phyloP scores from a whole-genome alignment of 2,888 invertebrate genomes.

The Tiphia femorata region DNA sequence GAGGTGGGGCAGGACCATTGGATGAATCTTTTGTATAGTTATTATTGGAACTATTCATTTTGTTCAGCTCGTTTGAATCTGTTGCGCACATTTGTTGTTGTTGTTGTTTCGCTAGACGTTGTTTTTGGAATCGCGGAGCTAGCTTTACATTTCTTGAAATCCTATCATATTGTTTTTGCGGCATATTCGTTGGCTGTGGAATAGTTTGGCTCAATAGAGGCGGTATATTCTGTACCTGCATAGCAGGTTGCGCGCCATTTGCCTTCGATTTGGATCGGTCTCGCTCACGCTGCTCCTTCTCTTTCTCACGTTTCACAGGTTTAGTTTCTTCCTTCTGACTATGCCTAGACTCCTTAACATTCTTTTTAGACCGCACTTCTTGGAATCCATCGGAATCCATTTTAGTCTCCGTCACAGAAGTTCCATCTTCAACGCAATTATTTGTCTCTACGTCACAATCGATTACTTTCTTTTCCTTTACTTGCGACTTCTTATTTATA shows the following conservation, averaged over 20 bases:
- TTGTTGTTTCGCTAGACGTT: slow-evolving; percentile 73
- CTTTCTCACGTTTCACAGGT: slow-evolving; percentile 51
- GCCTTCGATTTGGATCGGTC: slow-evolving; percentile 65
- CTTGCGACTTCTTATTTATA: slow-evolving; percentile 61
- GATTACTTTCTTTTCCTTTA: slow-evolving; percentile 66
- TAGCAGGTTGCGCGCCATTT: slow-evolving; percentile 51
- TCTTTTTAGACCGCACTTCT: slow-evolving; percentile 87
- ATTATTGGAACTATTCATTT: slow-evolving; percentile 34
- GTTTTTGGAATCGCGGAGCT: slow-evolving; percentile 84
- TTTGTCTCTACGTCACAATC: slow-evolving; percentile 72
- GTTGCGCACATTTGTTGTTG: slow-evolving; percentile 70
- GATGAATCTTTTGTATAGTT: slow-evolving; percentile 59
- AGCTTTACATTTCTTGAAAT: slow-evolving; percentile 73
- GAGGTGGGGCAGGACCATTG: slow-evolving; percentile 75
- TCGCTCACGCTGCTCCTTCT: slow-evolving; percentile 62
- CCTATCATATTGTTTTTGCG: slow-evolving; percentile 61
- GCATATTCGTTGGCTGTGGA: slow-evolving; percentile 69
- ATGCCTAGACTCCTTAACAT: slow-evolving; percentile 74
- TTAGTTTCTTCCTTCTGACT: slow-evolving; percentile 63
- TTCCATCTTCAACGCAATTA: slow-evolving; percentile 69
- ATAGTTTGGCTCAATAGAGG: slow-evolving; percentile 70
- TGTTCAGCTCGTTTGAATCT: slow-evolving; percentile 61
- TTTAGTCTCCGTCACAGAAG: slow-evolving; percentile 65
- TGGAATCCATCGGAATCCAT: slow-evolving; percentile 81
- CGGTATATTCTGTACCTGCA: slow-evolving; percentile 70